These are phyloP conservation scores for Thamnophis elegans DNA, from an alignment of 2,797 vertebrate genomes.

Conservation along the genomic window DNA sequence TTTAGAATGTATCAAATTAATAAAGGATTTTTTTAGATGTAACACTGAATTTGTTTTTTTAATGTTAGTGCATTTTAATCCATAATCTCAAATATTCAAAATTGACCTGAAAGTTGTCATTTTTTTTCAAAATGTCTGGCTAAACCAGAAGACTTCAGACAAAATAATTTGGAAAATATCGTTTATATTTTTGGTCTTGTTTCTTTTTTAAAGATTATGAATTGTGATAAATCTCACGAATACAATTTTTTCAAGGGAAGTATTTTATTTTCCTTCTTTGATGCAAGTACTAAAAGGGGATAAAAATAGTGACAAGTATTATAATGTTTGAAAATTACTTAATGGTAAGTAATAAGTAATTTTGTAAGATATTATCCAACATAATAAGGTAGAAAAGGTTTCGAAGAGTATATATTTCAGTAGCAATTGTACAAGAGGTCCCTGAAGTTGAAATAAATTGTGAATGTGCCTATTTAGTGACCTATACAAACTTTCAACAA, in stretches of 20 bases:
- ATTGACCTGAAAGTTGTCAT: conserved; percentile 62
- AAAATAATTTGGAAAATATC: conserved; percentile 60
- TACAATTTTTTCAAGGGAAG: not conserved
- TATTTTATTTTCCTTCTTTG: not conserved
- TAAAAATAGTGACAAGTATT: not conserved
- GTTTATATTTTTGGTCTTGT: conserved; percentile 57
- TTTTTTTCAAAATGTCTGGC: conserved; percentile 65
- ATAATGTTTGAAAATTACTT: not conserved
- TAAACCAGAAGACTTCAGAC: conserved; percentile 67
- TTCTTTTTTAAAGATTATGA: not conserved
- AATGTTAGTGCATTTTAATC: conserved; percentile 62
- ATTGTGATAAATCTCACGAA: not conserved
- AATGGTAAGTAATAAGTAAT: not conserved
- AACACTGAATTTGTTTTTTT: conserved; percentile 61
- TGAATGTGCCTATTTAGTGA: not conserved
- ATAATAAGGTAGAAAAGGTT: not conserved
- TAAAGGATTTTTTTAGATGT: conserved; percentile 54
- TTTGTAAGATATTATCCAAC: not conserved
- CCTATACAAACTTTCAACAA: not conserved
- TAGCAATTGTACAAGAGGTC: not conserved
- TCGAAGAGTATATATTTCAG: not conserved
- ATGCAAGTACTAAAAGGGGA: not conserved
- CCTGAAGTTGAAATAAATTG: not conserved
- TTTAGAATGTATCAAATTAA: conserved; percentile 56
- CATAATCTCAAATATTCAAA: conserved; percentile 63